Evolutionary conservation across 2,113 vertebrate genomes (phyloP).

Genomic region (Scartelaos histophorus): DNA sequence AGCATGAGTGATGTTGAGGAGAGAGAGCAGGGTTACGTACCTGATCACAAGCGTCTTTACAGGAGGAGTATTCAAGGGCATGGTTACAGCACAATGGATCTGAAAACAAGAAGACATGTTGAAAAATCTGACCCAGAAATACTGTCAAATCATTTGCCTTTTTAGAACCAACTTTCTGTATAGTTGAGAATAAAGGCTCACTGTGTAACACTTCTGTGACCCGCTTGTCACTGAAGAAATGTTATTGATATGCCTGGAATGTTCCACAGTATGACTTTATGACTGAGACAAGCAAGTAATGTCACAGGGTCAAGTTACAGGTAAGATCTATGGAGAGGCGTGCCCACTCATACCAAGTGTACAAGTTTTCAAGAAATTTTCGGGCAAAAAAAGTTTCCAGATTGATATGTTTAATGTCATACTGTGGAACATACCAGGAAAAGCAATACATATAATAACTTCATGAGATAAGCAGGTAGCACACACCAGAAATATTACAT

Average conservation of each 20-base stretch:
- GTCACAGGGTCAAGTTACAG: not conserved
- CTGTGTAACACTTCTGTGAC: not conserved
- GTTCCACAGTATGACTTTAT: no score
- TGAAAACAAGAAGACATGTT: constrained; percentile 51
- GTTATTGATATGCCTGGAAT: no score
- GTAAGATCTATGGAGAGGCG: not conserved
- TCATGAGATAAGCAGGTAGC: no score
- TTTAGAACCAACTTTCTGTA: not conserved
- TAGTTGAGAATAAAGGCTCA: no score
- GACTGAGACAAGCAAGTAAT: no score
- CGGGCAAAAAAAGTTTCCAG: no score
- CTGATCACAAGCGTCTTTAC: constrained; percentile 95
- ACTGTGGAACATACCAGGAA: no score
- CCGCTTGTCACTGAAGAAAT: no score
- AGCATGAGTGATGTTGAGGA: not conserved
- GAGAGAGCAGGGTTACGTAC: constrained; percentile 63
- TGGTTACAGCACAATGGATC: constrained; percentile 91
- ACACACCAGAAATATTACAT: not conserved
- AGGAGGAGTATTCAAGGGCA: constrained; percentile 86
- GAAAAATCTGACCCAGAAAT: no score
- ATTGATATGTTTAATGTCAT: no score
- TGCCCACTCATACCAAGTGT: not conserved
- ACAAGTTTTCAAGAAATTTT: not conserved
- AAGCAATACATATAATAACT: no score
- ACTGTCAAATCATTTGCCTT: no score